phyloP scores from a whole-genome alignment of 92 coral and sea anemone species.

The Phymanthus crucifer region DNA sequence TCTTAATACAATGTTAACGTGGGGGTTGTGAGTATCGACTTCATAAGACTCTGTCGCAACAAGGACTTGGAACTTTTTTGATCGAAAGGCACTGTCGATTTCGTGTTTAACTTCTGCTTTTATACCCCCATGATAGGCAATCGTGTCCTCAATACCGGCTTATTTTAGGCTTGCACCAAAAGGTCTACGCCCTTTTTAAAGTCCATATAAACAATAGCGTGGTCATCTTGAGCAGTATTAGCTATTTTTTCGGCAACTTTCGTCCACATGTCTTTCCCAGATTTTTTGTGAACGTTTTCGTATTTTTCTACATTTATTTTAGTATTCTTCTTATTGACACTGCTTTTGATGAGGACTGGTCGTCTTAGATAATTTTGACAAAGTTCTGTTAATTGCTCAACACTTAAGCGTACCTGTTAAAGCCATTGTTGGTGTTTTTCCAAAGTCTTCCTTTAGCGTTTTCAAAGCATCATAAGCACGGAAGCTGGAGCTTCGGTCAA shows the following conservation, averaged over 20 bases:
- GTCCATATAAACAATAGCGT: conserved; percentile 41
- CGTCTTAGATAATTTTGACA: background rate
- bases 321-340: conserved; percentile 26
- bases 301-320: background rate
- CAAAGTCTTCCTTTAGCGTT: too few species aligned
- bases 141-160: background rate
- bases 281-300: conserved; percentile 15
- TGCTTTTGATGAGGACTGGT: conserved; percentile 7
- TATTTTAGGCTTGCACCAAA: background rate
- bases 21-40: conserved; percentile 48
- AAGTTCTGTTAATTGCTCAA: background rate
- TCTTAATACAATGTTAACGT: conserved; percentile 29
- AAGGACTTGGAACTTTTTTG: conserved; percentile 35
- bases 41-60: conserved; percentile 52
- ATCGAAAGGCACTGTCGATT: background rate
- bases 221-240: background rate
- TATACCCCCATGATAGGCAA: background rate
- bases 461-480: conserved; percentile 13
- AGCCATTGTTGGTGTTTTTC: background rate
- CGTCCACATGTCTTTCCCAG: conserved; percentile 17
- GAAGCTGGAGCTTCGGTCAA: conserved; percentile 34
- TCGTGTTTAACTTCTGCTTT: too few species aligned
- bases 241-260: conserved; percentile 14
- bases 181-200: conserved; percentile 10
- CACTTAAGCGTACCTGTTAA: background rate